These are phyloP conservation scores for Caerostris darwini DNA, from an alignment of 1,140 invertebrate genomes.

Conservation along the genomic window DNA sequence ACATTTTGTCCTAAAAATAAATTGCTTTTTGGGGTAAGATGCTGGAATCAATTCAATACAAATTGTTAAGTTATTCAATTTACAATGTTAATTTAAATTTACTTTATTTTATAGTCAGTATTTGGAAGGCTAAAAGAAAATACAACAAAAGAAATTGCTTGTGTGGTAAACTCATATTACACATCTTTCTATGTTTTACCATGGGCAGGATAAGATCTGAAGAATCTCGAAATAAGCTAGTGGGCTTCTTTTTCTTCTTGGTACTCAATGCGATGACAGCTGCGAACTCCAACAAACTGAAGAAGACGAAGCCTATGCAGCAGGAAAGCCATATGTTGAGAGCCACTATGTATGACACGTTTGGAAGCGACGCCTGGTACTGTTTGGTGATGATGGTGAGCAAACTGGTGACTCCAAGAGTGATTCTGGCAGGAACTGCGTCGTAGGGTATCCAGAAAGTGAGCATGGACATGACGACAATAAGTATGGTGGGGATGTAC, in stretches of 20 bases:
- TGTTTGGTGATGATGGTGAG: constrained; percentile 75
- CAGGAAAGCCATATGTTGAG: constrained; percentile 93
- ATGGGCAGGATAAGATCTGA: constrained; percentile 20
- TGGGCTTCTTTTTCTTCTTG: neutral
- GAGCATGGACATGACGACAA: constrained; percentile 81
- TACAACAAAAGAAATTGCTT: too few species aligned
- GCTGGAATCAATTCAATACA: too few species aligned
- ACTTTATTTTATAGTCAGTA: too few species aligned
- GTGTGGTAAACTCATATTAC: too few species aligned
- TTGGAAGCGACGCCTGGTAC: constrained; percentile 68
- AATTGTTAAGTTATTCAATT: too few species aligned
- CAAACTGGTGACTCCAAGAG: constrained; percentile 71
- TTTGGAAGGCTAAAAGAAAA: too few species aligned
- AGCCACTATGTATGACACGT: constrained; percentile 84
- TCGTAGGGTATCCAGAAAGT: constrained; percentile 81
- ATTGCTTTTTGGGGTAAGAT: too few species aligned
- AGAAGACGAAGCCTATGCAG: constrained; percentile 93
- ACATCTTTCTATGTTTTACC: neutral
- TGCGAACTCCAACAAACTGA: constrained; percentile 87
- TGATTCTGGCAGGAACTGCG: constrained; percentile 80
- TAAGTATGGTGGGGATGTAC: constrained; percentile 80
- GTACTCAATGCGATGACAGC: constrained; percentile 51
- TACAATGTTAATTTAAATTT: too few species aligned
- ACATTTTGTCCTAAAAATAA: too few species aligned
- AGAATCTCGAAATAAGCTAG: neutral